Percentiles rank a stretch among this genome's conserved stretches.
These are phyloP conservation scores for Parotocinclus haroldoi DNA, from an alignment of 2,797 vertebrate genomes.

Conservation along the genomic window DNA sequence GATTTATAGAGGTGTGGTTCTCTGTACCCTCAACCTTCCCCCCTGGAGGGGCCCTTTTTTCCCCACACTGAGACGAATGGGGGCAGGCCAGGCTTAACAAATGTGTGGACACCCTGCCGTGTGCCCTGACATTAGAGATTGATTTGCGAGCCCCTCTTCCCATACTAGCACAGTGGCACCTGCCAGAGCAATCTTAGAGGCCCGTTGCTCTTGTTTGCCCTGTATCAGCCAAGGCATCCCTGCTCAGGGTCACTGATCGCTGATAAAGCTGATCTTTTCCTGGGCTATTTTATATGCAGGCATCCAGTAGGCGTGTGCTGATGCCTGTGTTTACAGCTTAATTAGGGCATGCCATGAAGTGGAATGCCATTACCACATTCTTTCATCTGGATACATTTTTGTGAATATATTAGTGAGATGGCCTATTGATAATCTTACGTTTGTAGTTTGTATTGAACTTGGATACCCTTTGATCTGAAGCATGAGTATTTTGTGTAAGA, in stretches of 20 bases:
- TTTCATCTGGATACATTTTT: neutral
- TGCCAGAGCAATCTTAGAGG: conserved; percentile 67
- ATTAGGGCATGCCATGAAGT: conserved; percentile 29
- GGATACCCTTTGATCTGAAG: conserved; percentile 19
- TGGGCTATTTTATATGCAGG: conserved; percentile 26
- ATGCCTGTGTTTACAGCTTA: conserved; percentile 36
- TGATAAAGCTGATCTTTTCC: conserved; percentile 42
- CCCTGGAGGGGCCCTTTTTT: conserved; percentile 33
- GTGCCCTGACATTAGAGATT: conserved; percentile 71
- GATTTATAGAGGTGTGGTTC: conserved; percentile 48
- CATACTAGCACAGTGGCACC: conserved; percentile 70
- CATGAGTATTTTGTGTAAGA: conserved; percentile 29
- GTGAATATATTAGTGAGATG: conserved; percentile 10
- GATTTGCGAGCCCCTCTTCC: conserved; percentile 66
- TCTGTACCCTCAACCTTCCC: conserved; percentile 29
- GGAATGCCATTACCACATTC: conserved; percentile 22
- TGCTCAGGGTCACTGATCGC: conserved; percentile 23
- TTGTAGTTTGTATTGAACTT: conserved; percentile 14
- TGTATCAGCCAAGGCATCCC: conserved; percentile 19
- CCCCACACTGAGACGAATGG: conserved; percentile 59
- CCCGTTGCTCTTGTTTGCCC: conserved; percentile 30
- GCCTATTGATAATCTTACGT: conserved; percentile 30
- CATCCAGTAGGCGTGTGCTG: conserved; percentile 8
- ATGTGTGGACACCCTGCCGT: conserved; percentile 71
- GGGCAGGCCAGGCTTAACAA: conserved; percentile 69